Conservation (phyloP, 1,140 invertebrate species). For the Coelopa frigida region DNA sequence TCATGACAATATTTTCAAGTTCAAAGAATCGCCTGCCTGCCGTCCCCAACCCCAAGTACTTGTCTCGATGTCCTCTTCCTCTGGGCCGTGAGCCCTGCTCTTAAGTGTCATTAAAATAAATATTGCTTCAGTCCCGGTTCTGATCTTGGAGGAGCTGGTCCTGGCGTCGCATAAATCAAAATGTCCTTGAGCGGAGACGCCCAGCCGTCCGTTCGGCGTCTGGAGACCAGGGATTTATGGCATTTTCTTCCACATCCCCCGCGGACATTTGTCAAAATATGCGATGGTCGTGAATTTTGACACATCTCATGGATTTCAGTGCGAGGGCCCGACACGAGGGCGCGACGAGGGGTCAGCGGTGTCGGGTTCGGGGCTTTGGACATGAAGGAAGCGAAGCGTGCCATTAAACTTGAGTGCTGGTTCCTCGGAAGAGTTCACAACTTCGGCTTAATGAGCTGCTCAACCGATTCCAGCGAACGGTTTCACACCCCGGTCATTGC, state of each 20-base stretch:
- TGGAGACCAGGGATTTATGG: constrained; percentile 3
- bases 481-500: too few species aligned
- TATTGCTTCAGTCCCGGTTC: background rate
- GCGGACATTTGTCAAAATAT: background rate
- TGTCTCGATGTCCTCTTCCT: too few species aligned
- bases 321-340: background rate
- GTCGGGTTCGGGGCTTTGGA: background rate
- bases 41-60: too few species aligned
- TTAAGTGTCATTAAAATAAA: too few species aligned
- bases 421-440: too few species aligned
- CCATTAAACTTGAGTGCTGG: constrained; percentile 4
- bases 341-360: background rate
- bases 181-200: background rate
- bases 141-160: background rate
- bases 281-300: constrained; percentile 7
- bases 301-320: constrained; percentile 1
- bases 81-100: too few species aligned
- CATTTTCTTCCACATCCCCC: background rate
- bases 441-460: too few species aligned
- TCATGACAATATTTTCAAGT: constrained; percentile 13
- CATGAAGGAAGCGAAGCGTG: too few species aligned
- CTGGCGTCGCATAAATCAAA: constrained; percentile 17
- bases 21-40: too few species aligned
- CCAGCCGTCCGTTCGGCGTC: constrained; percentile 4
- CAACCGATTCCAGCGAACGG: too few species aligned